These are phyloP conservation scores for Poecilus cupreus DNA, from an alignment of 2,888 invertebrate genomes.

Conservation along the genomic window DNA sequence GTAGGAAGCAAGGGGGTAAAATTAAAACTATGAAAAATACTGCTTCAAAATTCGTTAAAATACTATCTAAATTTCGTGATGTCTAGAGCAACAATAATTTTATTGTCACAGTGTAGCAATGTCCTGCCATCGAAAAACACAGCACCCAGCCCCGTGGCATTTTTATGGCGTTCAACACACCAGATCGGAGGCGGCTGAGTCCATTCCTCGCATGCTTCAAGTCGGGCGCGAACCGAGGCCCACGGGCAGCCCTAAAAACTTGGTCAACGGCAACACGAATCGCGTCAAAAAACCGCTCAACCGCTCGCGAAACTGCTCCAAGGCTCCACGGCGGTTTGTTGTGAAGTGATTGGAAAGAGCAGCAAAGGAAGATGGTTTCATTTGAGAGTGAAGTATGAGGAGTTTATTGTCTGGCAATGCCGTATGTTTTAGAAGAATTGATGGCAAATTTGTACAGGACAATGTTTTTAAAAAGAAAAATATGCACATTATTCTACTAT, in stretches of 20 bases:
- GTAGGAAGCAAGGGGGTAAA: no score
- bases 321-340: neutral
- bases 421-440: neutral
- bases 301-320: neutral
- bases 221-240: conserved; percentile 34
- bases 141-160: conserved; percentile 66
- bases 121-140: conserved; percentile 1
- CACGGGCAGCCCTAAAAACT: neutral
- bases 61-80: no score
- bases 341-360: no score
- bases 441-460: no score
- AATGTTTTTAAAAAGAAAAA: no score
- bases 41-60: no score
- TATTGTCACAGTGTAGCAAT: conserved; percentile 3
- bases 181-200: conserved; percentile 69
- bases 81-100: no score
- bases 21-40: no score
- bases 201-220: conserved; percentile 67
- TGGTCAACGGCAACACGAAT: neutral
- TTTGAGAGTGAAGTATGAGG: neutral
- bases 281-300: conserved; percentile 23
- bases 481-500: no score
- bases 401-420: neutral
- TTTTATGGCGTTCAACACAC: conserved; percentile 71
- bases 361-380: conserved; percentile 18